These are phyloP conservation scores for Crossaster papposus DNA, from an alignment of 53 echinoderm and acorn worm species.

Conservation along the genomic window DNA sequence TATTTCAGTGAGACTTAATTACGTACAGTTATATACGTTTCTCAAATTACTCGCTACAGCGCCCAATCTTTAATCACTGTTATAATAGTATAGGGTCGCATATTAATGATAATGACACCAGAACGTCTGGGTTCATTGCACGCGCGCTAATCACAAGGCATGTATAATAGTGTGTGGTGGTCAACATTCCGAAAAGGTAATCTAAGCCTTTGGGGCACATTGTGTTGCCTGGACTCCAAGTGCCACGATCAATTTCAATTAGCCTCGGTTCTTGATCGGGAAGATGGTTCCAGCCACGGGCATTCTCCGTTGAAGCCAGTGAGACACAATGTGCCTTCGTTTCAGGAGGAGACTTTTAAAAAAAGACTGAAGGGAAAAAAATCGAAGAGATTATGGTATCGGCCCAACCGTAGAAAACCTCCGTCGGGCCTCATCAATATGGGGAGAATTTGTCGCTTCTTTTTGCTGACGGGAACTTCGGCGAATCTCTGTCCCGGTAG, in stretches of 20 bases:
- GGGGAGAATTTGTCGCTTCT: neutral
- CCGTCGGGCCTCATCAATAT: conserved; percentile 4
- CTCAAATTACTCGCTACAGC: neutral
- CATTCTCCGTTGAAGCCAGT: neutral
- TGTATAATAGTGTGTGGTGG: neutral
- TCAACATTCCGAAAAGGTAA: conserved; percentile 35
- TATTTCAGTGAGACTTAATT: neutral
- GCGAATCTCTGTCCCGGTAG: neutral
- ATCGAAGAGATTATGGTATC: conserved; percentile 25
- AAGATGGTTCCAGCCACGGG: neutral
- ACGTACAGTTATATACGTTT: neutral
- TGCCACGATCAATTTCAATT: conserved; percentile 51
- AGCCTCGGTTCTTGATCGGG: neutral
- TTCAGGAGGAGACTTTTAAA: neutral
- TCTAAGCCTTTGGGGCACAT: conserved; percentile 35
- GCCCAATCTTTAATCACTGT: no score
- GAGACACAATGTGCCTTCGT: neutral
- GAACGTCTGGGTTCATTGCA: neutral
- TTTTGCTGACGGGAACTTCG: neutral
- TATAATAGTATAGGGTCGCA: no score
- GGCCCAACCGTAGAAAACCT: neutral
- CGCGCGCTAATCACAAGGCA: neutral
- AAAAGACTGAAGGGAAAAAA: neutral
- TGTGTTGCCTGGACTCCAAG: neutral
- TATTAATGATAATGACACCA: neutral